Conservation (phyloP, 2,797 vertebrate species). For the Percopsis omiscomaycus region DNA sequence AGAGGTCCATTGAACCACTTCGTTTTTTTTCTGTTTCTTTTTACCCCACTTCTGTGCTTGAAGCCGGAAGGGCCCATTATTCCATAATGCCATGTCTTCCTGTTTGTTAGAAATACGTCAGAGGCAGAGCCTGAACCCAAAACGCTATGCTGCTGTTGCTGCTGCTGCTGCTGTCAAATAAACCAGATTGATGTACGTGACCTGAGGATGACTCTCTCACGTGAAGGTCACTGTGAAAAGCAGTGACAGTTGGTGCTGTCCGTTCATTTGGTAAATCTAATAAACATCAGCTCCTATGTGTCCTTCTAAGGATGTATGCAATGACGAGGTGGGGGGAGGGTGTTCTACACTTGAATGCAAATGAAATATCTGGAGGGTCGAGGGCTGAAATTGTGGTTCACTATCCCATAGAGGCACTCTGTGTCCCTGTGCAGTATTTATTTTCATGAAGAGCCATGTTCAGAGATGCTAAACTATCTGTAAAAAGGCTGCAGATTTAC, state of each 20-base stretch:
- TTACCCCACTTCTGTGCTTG: neutral
- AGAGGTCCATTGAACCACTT: neutral
- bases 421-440: neutral
- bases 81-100: neutral
- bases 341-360: no score
- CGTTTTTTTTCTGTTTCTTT: neutral
- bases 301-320: no score
- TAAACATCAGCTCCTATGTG: slow-evolving; percentile 4
- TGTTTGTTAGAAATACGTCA: slow-evolving; percentile 15
- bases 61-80: neutral
- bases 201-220: slow-evolving; percentile 26
- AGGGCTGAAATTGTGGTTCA: no score
- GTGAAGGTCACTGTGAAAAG: slow-evolving; percentile 27
- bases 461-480: slow-evolving; percentile 11
- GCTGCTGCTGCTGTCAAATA: slow-evolving; percentile 29
- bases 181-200: slow-evolving; percentile 34
- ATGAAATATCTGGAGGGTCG: no score
- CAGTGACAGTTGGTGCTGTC: slow-evolving; percentile 23
- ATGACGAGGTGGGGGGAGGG: no score
- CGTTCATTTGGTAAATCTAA: slow-evolving; percentile 22
- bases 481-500: slow-evolving; percentile 18
- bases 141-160: slow-evolving; percentile 8
- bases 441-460: slow-evolving; percentile 16
- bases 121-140: slow-evolving; percentile 8
- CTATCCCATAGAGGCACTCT: no score